These are phyloP conservation scores for Napeogenes sylphis DNA, from an alignment of 2,888 invertebrate species.

Conservation along the genomic window DNA sequence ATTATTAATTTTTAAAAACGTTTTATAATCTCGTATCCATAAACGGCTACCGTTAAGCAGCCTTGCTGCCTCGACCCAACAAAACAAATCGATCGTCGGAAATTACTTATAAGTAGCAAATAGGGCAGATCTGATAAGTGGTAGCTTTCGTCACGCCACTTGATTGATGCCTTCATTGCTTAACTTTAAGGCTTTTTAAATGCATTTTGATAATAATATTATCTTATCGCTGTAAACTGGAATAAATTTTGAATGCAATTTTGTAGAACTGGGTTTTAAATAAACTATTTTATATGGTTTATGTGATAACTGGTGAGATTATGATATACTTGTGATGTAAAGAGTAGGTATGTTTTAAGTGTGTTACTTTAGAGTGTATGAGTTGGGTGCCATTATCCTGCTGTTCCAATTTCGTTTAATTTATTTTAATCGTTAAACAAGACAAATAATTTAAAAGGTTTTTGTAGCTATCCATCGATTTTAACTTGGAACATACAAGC, in stretches of 20 bases:
- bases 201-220: slow-evolving; percentile 7
- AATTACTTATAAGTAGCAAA: slow-evolving; percentile 73
- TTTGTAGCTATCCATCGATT: slow-evolving; percentile 3
- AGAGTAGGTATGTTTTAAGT: too few species aligned
- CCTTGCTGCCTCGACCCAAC: slow-evolving; percentile 27
- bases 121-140: slow-evolving; percentile 69
- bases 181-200: slow-evolving; percentile 4
- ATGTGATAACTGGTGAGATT: too few species aligned
- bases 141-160: slow-evolving; percentile 66
- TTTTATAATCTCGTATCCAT: slow-evolving; percentile 10
- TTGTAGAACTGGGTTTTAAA: not conserved
- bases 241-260: not conserved
- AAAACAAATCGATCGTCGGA: slow-evolving; percentile 63
- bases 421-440: too few species aligned
- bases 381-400: too few species aligned
- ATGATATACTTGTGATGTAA: too few species aligned
- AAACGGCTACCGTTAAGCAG: slow-evolving; percentile 4
- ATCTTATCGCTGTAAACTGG: slow-evolving; percentile 4
- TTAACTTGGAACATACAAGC: slow-evolving; percentile 12
- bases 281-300: too few species aligned
- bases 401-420: too few species aligned
- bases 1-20: slow-evolving; percentile 3
- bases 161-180: slow-evolving; percentile 72
- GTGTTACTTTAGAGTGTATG: too few species aligned
- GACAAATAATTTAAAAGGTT: too few species aligned